Conservation (phyloP, 2,113 vertebrate genomes). For the Tetraodon nigroviridis region DNA sequence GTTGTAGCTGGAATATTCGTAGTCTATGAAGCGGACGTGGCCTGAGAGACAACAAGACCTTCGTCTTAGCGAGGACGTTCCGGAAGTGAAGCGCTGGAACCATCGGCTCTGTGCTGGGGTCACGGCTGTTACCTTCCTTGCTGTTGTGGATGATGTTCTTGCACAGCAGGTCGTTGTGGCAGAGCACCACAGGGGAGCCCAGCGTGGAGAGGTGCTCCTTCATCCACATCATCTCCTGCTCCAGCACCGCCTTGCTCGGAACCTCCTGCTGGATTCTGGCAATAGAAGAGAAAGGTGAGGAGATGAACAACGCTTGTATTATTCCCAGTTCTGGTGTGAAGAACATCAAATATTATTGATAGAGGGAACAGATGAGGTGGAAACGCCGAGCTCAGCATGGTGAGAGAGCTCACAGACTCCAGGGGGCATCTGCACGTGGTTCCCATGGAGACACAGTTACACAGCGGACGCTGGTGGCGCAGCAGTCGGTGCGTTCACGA, state of each 20-base stretch:
- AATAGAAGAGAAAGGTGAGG: background rate
- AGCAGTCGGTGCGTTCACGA: background rate
- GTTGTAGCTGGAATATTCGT: constrained; percentile 95
- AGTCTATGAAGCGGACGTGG: constrained; percentile 90
- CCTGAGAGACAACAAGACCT: constrained; percentile 62
- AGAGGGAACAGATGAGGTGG: background rate
- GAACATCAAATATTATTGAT: no score
- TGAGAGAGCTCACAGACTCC: constrained; percentile 19
- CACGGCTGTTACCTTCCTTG: constrained; percentile 74
- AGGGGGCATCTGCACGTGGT: constrained; percentile 6
- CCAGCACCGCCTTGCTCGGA: constrained; percentile 81
- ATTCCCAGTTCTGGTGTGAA: no score
- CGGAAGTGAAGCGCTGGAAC: background rate
- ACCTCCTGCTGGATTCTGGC: constrained; percentile 83
- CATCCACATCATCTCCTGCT: constrained; percentile 90
- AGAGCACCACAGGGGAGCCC: constrained; percentile 90
- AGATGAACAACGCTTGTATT: background rate
- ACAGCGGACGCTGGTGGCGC: background rate
- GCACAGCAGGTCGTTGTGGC: constrained; percentile 96
- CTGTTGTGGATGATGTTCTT: constrained; percentile 95
- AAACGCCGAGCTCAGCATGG: constrained; percentile 23
- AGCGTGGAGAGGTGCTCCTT: constrained; percentile 85
- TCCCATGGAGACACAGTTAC: constrained; percentile 11
- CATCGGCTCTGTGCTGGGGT: background rate
- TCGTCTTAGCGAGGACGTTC: background rate